These are phyloP conservation scores for Pelecanus crispus DNA, from an alignment of 2,113 vertebrate genomes.

Conservation along the genomic window DNA sequence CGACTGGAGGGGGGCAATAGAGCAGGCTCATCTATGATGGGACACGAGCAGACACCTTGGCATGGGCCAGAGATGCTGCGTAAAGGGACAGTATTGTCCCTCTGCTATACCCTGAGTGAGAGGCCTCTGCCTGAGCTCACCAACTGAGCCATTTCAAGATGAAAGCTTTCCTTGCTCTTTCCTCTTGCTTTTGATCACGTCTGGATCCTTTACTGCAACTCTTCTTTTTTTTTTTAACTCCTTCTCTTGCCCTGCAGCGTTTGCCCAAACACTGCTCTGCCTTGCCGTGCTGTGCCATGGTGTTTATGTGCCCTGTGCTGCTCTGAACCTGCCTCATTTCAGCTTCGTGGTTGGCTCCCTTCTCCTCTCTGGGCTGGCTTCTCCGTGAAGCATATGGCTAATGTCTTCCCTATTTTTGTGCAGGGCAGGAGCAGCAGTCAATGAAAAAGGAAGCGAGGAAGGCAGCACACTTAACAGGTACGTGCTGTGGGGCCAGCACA, in stretches of 20 bases:
- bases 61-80: background rate
- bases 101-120: background rate
- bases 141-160: background rate
- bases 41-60: background rate
- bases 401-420: background rate
- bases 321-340: background rate
- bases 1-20: background rate
- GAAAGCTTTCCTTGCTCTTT: background rate
- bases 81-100: background rate
- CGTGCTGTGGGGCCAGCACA: background rate
- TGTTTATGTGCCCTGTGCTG: background rate
- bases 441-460: background rate
- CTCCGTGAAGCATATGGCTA: background rate
- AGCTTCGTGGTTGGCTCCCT: background rate
- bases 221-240: background rate
- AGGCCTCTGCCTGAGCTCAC: background rate
- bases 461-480: constrained; percentile 76
- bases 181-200: background rate
- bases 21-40: background rate
- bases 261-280: background rate
- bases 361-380: background rate
- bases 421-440: constrained; percentile 36
- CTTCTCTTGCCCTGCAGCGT: background rate
- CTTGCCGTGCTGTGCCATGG: accelerated
- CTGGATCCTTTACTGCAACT: background rate